Evolutionary conservation across 2,797 vertebrate genomes (phyloP), one percentile per base, ranked within the genome.

Genomic region (Danionella dracula): DNA sequence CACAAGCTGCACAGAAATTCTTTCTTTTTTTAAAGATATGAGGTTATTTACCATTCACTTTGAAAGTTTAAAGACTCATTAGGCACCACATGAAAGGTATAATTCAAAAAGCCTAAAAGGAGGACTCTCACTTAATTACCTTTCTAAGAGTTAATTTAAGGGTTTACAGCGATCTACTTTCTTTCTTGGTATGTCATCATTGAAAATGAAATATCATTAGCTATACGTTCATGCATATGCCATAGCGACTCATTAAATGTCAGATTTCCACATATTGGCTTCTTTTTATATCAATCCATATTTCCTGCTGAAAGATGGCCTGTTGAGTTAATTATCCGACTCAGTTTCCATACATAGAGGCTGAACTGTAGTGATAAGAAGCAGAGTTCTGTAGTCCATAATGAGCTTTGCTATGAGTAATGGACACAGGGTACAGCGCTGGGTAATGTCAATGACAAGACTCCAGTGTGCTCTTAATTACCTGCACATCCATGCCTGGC

Each of bases 351-450:
- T 85, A 86, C 82, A 78, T 70, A 80, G 81, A 80, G 77, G 73
- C 77, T 76, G 78, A 67, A 71, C 69, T 74, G 78, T 78, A 77
- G 73, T 81, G 81, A 82, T 82, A 77, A 31, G 71, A 83, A 77
- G 74, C 82, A 81, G 81, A 73, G 81, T 83, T 77, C 84, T 87
- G 83, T 85, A 78, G 74, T 77, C 57, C 68, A 77, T 85, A 88
- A 88, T 87, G 83, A 89, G 79, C 86, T 88, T 82, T 82, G 76
- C 46, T 83, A 76, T 85, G 85, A 88, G 85, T 87, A 87, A 90
- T 87, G 83, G 82, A 73, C 5, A 40, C 73, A 51, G 31, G 45
- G 12, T 65, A 49, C 40, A 46, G 68, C 13, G 15, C 71, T 67
- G 68, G 61, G 49, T 67, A 76, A 70, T 65, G 75, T 76, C 73